These are phyloP conservation scores for Adelosebastes latens DNA, from an alignment of 2,797 vertebrate species.

Conservation along the genomic window DNA sequence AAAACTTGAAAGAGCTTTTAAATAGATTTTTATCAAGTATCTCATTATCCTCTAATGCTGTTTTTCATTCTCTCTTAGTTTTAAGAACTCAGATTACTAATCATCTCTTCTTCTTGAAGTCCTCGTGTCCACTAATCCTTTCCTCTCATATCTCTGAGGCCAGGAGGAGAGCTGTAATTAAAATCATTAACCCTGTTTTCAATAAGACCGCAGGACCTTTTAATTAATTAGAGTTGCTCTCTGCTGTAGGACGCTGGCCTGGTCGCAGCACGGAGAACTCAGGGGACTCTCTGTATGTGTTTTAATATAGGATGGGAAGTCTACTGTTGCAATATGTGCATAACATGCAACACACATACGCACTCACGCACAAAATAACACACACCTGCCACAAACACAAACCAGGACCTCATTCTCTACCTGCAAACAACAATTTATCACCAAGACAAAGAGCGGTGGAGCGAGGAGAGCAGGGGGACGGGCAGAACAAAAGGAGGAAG, in stretches of 20 bases:
- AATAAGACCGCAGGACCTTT: constrained; percentile 39
- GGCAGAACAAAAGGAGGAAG: constrained; percentile 22
- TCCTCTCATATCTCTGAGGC: constrained; percentile 9
- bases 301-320: constrained; percentile 6
- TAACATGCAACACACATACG: not conserved
- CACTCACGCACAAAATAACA: not conserved
- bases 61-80: not conserved
- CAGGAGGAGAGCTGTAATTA: constrained; percentile 45
- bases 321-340: not conserved
- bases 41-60: not conserved
- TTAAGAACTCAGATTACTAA: not conserved
- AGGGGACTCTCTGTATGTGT: constrained; percentile 10
- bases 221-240: constrained; percentile 54
- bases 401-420: constrained; percentile 7
- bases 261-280: not conserved
- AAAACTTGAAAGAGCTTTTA: no score
- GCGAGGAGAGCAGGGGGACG: not conserved
- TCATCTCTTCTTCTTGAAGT: not conserved
- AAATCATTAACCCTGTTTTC: constrained; percentile 43
- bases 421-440: constrained; percentile 46
- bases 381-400: not conserved
- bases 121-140: constrained; percentile 5
- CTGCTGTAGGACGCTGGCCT: not conserved
- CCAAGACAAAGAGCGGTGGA: constrained; percentile 5
- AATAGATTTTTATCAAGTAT: not conserved